These are phyloP conservation scores for Diabrotica undecimpunctata DNA, from an alignment of 1,140 invertebrate genomes.

Conservation along the genomic window DNA sequence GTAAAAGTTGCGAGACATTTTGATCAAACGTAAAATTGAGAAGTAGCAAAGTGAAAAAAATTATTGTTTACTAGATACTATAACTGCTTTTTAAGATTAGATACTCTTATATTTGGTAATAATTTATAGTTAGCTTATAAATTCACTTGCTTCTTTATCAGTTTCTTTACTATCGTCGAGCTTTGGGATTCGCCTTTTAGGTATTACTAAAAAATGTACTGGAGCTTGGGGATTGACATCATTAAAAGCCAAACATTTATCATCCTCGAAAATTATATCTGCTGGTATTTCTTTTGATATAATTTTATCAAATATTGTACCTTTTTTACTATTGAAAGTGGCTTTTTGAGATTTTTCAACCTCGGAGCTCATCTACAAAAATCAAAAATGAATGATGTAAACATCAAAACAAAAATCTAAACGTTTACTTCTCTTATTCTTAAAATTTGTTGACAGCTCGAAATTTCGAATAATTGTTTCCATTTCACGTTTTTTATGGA, in stretches of 20 bases:
- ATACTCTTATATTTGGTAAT: background rate
- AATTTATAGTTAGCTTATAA: background rate
- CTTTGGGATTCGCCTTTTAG: slow-evolving; percentile 53
- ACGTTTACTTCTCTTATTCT: background rate
- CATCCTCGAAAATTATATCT: slow-evolving; percentile 78
- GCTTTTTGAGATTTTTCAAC: slow-evolving; percentile 51
- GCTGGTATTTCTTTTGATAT: slow-evolving; percentile 73
- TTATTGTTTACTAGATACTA: too few species aligned
- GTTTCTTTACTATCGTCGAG: slow-evolving; percentile 33
- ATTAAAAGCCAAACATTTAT: slow-evolving; percentile 73
- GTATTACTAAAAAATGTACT: slow-evolving; percentile 81
- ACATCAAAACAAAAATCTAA: background rate
- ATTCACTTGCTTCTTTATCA: slow-evolving; percentile 48
- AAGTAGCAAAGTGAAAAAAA: too few species aligned
- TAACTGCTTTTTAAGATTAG: background rate
- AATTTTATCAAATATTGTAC: slow-evolving; percentile 79
- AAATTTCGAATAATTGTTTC: too few species aligned
- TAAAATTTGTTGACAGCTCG: background rate
- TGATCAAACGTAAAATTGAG: too few species aligned
- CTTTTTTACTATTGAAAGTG: slow-evolving; percentile 33
- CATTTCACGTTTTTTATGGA: too few species aligned
- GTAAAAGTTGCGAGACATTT: too few species aligned
- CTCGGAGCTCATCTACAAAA: slow-evolving; percentile 44
- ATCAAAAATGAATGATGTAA: background rate
- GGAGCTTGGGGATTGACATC: slow-evolving; percentile 77